Evolutionary conservation across 1,140 invertebrate species (phyloP).

Genomic region (Drosophila santomea): DNA sequence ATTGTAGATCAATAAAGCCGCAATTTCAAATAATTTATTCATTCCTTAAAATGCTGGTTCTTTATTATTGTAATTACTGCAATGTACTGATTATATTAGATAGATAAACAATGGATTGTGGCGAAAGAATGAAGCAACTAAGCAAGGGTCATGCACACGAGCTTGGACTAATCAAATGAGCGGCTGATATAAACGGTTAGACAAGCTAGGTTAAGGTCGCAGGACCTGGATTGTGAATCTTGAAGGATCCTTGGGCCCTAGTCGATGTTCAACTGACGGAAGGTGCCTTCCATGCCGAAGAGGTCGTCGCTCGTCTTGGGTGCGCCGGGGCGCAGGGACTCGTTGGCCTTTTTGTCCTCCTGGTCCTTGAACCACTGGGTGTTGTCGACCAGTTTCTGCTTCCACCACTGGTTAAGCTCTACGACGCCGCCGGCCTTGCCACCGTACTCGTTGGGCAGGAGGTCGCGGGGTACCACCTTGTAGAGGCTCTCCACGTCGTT

Average conservation of each 20-base stretch:
- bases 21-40: conserved; percentile 40
- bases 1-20: not conserved
- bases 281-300: conserved; percentile 93
- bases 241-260: conserved; percentile 81
- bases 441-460: conserved; percentile 92
- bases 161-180: conserved; percentile 57
- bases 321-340: conserved; percentile 89
- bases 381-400: conserved; percentile 90
- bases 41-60: conserved; percentile 66
- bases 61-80: conserved; percentile 70
- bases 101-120: conserved; percentile 47
- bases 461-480: conserved; percentile 90
- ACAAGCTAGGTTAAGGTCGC: conserved; percentile 30
- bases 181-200: conserved; percentile 51
- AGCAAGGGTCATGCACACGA: conserved; percentile 54
- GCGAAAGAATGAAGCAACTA: conserved; percentile 68
- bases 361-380: conserved; percentile 91
- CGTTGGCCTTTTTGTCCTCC: conserved; percentile 90
- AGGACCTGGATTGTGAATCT: conserved; percentile 11
- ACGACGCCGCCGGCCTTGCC: conserved; percentile 89
- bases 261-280: conserved; percentile 91
- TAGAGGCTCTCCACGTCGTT: conserved; percentile 90
- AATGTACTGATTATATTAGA: conserved; percentile 47
- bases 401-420: conserved; percentile 90
- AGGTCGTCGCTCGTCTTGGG: conserved; percentile 92